Conservation (phyloP, 2,113 vertebrate species). For the Falco punctatus region DNA sequence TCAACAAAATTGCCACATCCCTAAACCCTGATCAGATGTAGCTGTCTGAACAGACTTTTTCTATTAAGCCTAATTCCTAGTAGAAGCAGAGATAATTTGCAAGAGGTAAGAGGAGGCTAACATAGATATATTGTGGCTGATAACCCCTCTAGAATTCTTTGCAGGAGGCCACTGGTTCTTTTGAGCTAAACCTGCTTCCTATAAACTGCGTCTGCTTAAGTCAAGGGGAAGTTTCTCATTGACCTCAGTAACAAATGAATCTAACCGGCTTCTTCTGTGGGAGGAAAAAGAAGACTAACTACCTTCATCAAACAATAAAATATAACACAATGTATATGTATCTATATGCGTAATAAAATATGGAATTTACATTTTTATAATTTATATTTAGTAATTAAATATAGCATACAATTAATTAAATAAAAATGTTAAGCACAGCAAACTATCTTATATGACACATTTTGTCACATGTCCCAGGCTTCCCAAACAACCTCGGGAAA, state of each 20-base stretch:
- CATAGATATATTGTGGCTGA: background rate
- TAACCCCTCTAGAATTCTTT: background rate
- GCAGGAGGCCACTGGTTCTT: background rate
- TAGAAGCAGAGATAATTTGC: background rate
- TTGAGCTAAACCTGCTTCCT: background rate
- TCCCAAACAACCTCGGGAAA: background rate
- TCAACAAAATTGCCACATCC: background rate
- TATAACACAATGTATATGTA: background rate
- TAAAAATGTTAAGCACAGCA: background rate
- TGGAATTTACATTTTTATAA: background rate
- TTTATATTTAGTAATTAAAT: background rate
- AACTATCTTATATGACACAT: background rate
- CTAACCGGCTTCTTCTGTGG: background rate
- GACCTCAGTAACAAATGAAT: background rate
- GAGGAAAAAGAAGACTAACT: background rate
- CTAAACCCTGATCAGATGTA: background rate
- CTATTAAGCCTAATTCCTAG: background rate
- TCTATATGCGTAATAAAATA: background rate
- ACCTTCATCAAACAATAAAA: background rate
- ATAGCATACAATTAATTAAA: background rate
- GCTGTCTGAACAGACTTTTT: background rate
- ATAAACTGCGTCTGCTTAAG: background rate
- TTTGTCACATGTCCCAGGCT: background rate
- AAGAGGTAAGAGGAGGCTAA: background rate
- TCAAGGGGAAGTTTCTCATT: background rate